Evolutionary conservation across 2,797 vertebrate genomes (phyloP).

Genomic region (Lacerta viridis): DNA sequence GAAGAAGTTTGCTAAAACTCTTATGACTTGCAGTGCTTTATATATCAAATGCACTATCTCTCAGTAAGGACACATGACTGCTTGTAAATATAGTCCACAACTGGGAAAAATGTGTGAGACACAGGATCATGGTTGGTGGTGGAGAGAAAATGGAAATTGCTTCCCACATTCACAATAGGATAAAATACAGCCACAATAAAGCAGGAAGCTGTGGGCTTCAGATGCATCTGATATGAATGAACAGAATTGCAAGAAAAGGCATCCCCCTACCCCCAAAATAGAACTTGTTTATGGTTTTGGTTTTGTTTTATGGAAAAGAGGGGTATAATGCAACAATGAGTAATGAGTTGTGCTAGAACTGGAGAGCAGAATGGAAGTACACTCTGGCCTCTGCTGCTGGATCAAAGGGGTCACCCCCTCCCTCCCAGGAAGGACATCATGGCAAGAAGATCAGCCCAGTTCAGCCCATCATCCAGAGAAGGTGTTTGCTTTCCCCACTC

Average conservation of each 20-base stretch:
- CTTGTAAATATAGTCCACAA: neutral
- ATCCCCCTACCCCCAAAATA: neutral
- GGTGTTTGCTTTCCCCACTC: neutral
- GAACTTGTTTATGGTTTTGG: too few species aligned
- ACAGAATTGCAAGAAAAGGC: neutral
- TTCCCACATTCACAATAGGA: neutral
- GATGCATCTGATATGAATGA: neutral
- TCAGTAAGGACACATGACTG: neutral
- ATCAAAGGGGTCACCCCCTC: neutral
- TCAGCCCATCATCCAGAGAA: neutral
- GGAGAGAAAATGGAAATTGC: too few species aligned
- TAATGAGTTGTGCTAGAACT: neutral
- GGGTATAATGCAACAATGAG: too few species aligned
- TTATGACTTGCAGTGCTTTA: conserved; percentile 2
- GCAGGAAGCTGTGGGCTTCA: neutral
- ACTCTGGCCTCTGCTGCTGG: too few species aligned
- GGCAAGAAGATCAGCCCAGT: neutral
- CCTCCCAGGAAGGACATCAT: neutral
- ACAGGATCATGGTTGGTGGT: neutral
- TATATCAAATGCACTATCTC: neutral
- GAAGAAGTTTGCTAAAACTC: conserved; percentile 1
- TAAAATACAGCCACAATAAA: neutral
- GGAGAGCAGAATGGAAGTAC: neutral
- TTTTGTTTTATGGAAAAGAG: too few species aligned
- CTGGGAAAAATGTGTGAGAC: neutral